Evolutionary conservation across 2,888 invertebrate genomes (phyloP).

Genomic region (Dasysyrphus albostriatus): DNA sequence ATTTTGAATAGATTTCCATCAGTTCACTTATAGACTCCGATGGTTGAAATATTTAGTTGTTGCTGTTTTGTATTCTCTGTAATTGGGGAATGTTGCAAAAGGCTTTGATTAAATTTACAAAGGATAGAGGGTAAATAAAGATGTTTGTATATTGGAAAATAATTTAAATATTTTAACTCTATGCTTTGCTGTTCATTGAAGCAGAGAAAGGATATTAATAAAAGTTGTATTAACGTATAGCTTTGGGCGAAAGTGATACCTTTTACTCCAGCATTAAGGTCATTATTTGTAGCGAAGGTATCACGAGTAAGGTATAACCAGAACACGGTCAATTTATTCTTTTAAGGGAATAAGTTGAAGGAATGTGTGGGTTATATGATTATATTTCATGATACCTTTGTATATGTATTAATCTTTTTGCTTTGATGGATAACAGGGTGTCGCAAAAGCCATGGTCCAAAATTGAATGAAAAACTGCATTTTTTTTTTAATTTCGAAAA

Average conservation of each 20-base stretch:
- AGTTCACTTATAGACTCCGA: not conserved
- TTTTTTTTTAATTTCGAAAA: no score
- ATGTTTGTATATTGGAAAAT: constrained; percentile 26
- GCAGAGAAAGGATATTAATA: not conserved
- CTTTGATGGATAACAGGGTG: no score
- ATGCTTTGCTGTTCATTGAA: constrained; percentile 5
- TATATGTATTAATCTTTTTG: no score
- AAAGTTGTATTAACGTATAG: not conserved
- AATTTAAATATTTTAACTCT: constrained; percentile 30
- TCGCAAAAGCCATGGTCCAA: no score
- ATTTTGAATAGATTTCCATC: constrained; percentile 12
- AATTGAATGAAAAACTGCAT: no score
- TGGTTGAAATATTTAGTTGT: not conserved
- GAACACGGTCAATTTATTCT: no score
- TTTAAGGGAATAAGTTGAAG: no score
- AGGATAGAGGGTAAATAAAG: not conserved
- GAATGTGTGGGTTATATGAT: not conserved
- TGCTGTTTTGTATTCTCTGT: constrained; percentile 5
- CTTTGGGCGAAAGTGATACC: not conserved
- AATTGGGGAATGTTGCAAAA: constrained; percentile 19
- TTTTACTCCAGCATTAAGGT: not conserved
- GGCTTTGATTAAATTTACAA: constrained; percentile 36
- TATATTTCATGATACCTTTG: no score
- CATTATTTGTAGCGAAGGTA: not conserved
- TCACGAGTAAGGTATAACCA: not conserved